These are phyloP conservation scores for Dermochelys coriacea DNA, from an alignment of 2,797 vertebrate species.

Conservation along the genomic window DNA sequence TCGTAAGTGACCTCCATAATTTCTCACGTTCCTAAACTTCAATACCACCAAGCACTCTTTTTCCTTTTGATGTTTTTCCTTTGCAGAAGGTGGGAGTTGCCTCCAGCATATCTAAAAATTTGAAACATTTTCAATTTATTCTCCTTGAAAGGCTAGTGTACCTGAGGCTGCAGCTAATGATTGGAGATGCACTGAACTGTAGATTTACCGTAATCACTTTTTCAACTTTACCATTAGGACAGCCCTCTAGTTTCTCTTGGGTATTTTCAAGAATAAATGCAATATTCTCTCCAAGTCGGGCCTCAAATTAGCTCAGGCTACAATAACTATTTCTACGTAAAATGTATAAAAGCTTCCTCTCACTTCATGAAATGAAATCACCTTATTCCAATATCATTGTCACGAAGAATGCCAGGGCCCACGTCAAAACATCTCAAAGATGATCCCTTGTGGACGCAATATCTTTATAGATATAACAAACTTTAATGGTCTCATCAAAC, in stretches of 20 bases:
- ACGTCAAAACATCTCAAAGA: background rate
- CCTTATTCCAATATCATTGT: background rate
- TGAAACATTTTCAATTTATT: conserved; percentile 50
- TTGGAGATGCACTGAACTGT: background rate
- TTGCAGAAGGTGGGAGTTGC: conserved; percentile 33
- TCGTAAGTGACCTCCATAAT: conserved; percentile 47
- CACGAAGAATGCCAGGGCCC: background rate
- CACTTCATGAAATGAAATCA: background rate
- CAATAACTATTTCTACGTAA: background rate
- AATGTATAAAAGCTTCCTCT: background rate
- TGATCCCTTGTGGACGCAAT: background rate
- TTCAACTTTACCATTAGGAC: background rate
- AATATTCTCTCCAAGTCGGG: background rate
- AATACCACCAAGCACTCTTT: conserved; percentile 7
- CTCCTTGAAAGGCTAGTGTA: conserved; percentile 31
- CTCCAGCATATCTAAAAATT: conserved; percentile 27
- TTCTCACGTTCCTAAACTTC: conserved; percentile 35
- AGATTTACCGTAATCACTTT: conserved; percentile 2
- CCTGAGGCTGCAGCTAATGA: conserved; percentile 49
- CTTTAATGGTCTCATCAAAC: background rate
- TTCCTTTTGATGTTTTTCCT: conserved; percentile 43
- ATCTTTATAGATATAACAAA: background rate
- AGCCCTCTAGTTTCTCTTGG: background rate
- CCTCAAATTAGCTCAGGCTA: background rate
- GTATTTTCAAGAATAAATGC: background rate